Conservation (phyloP, 1,140 invertebrate genomes). For the Pteromalus puparum region DNA sequence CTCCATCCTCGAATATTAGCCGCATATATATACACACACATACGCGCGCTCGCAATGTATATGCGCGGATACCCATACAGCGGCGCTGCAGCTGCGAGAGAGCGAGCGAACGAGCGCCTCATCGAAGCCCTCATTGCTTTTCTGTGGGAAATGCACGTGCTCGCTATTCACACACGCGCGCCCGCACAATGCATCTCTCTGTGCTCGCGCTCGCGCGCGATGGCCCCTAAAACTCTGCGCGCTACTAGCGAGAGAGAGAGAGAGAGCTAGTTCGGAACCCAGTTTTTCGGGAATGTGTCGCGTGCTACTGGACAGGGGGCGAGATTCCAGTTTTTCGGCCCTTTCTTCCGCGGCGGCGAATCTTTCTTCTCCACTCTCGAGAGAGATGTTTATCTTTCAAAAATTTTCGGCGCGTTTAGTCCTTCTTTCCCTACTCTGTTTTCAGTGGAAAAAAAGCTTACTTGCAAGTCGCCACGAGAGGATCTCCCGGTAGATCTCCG, state of each 20-base stretch:
- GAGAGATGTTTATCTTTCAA: background rate
- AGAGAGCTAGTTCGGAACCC: background rate
- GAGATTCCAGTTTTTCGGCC: slow-evolving; percentile 8
- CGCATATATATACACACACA: background rate
- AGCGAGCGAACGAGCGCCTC: slow-evolving; percentile 43
- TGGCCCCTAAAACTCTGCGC: slow-evolving; percentile 1
- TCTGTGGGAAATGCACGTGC: slow-evolving; percentile 74
- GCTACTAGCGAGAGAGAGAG: background rate
- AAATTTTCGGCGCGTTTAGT: background rate
- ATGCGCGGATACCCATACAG: background rate
- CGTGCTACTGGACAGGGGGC: background rate
- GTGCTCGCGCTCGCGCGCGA: background rate
- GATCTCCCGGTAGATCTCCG: slow-evolving; percentile 39
- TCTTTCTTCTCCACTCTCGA: background rate
- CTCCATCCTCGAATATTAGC: slow-evolving; percentile 27
- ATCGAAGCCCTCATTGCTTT: slow-evolving; percentile 65
- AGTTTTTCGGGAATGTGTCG: background rate
- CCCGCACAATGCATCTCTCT: slow-evolving; percentile 35
- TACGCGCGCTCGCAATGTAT: background rate
- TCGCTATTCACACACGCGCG: slow-evolving; percentile 71
- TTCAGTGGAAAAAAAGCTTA: slow-evolving; percentile 21
- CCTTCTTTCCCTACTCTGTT: background rate
- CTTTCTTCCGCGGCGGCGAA: background rate
- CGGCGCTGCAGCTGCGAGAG: background rate
- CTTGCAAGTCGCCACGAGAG: slow-evolving; percentile 1